These are phyloP conservation scores for Siphlonurus alternatus DNA, from an alignment of 2,888 invertebrate genomes.

Conservation along the genomic window DNA sequence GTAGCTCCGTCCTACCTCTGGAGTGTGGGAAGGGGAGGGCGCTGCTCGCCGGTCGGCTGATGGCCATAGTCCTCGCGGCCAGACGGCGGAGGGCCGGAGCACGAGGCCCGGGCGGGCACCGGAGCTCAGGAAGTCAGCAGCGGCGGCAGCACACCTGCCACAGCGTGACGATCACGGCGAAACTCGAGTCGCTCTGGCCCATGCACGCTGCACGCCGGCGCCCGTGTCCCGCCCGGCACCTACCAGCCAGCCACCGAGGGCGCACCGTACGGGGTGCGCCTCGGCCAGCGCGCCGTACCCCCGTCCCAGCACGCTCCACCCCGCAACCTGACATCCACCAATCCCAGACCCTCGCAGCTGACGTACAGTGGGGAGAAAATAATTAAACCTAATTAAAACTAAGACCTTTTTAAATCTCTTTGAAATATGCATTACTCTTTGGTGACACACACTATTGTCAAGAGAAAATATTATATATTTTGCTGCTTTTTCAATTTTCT, in stretches of 20 bases:
- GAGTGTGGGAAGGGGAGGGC: background rate
- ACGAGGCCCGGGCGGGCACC: background rate
- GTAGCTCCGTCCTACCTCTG: too few relatives aligned
- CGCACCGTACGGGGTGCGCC: too few relatives aligned
- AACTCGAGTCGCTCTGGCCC: constrained; percentile 37
- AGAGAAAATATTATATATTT: too few relatives aligned
- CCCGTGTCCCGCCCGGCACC: background rate
- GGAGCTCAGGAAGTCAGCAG: background rate
- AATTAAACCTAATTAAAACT: too few relatives aligned
- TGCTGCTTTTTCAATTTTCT: too few relatives aligned
- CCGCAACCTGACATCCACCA: background rate
- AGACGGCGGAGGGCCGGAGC: background rate
- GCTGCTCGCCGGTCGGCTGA: background rate
- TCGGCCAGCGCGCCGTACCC: background rate
- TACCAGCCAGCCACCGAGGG: background rate
- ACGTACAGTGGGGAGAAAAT: too few relatives aligned
- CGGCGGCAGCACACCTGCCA: constrained; percentile 20
- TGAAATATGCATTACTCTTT: too few relatives aligned
- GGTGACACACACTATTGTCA: too few relatives aligned
- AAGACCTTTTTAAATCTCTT: too few relatives aligned
- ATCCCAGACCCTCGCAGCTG: background rate
- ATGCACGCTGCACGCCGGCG: constrained; percentile 20
- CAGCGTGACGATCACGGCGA: constrained; percentile 33
- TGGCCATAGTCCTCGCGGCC: background rate
- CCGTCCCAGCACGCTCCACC: background rate